Base-by-base conservation (phyloP, 2,888 invertebrate genomes). In the Achlya flavicornis region DNA sequence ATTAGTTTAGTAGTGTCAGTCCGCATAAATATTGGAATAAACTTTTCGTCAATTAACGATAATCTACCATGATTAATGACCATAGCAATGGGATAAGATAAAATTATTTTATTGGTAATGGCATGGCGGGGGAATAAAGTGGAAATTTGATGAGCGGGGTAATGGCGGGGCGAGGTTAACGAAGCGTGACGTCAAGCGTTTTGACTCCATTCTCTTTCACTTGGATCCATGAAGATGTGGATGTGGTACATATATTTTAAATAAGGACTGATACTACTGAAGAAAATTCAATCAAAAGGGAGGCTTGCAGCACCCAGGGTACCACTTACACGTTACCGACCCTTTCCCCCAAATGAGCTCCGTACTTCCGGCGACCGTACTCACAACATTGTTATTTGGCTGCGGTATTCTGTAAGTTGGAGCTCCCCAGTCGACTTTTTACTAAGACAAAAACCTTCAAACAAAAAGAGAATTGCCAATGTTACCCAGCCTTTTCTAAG, bases 91-190 rank as follows among this genome's bases (percentile, higher is more conserved):
- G 65, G 64, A 66, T 74, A 65, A 73, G 73, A 69, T 73, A 69
- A 78, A 80, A 75, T 67, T 75, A 78, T 78, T 80, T 81, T 74
- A 76, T 77, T 74, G 71, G 72, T 79, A 78, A 81, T 79, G 79
- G 72, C 70, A 69, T 70, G 69, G 71, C 66, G 62, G 72, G 75
- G 78, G 75, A 78, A 84, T 84, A 85, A 81, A 84, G 83, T 84
- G 81, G 85, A 83, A 86, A 84, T 86, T 84, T 83, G 83, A 85
- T 77, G 84, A 79, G 80, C 70, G 74, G 71, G 70, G 79, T 80
- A 81, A 85, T 83, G 80, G 77, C 69, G 72, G 75, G n/a, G 72
- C 62, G 68, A 61, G 74, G 76, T 78, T 87, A 88, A 88, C 88
- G 87, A 87, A 82, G 76, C 82, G 80, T 76, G 77, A 77, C 85